Evolutionary conservation across 1,140 invertebrate species (phyloP), one percentile per base, ranked within the genome.

Genomic region (Euborellia annulipes): DNA sequence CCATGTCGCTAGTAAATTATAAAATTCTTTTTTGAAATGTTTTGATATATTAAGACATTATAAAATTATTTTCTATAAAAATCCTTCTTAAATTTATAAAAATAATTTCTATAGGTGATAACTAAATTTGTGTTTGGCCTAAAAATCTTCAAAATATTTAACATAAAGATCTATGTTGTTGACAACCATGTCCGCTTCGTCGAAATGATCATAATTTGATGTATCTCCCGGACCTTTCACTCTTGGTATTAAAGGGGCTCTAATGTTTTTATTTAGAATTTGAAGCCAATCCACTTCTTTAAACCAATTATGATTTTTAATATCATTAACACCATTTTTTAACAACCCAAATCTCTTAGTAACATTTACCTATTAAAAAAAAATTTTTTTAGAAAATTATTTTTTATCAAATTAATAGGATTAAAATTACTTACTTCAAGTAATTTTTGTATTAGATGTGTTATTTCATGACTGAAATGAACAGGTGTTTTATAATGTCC

Each of bases 221-320:
- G 75, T 67, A 50, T 94, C 88, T 2, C 78, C 77, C 3, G 74
- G 67, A 43, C 73, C 67, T 52, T 71, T 69, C 39, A 75, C 76
- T 53, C 72, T 75, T 0, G 89, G 90, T 46, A 84, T 60, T 57
- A 81, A 91, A 3, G 81, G 80, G 0, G 87, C 75, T 48, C 70
- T 68, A n/a, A 81, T 59, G 57, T 81, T 79, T 57, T 82, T 80
- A 57, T 93, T 78, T 36, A 89, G 83, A 50, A 95, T 73, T 13
- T 76, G 71, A 43, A 87, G 77, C 89, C 89, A 95, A 55, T 93
- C 79, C 7, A 78, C 78, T 0, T 71, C 70, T 32, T 72, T 68
- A 56, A 93, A 94, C 78, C 79, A 84, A 53, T 71, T 70, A 58
- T 83, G 78, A 51, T 68, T 68, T 60, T 80, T 82, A 46, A 83